Base-by-base conservation (phyloP, 2,113 vertebrate species). In the Psettodes erumei region DNA sequence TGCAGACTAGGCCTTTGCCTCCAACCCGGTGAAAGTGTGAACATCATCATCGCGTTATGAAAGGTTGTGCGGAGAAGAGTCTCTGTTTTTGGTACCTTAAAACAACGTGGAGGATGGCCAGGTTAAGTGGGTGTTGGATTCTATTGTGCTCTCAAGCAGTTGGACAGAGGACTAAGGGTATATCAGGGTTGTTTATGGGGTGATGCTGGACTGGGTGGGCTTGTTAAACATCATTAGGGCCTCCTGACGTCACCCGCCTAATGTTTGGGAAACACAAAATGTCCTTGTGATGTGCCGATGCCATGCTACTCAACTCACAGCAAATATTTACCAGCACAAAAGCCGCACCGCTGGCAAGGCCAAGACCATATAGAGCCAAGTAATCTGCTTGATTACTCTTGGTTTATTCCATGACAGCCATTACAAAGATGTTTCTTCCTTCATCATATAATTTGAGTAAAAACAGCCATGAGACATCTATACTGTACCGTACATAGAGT, bases 221-320 rank as follows among this genome's bases (percentile, higher is more conserved):
- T 90, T 89, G 84, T 91, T 92, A 89, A 88, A 89, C 82, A 89
- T 90, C 88, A 90, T 89, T 90, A 89, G 68, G 74, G 81, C 66
- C 81, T 75, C 84, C 84, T 91, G 91, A 93, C 89, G 85, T 93
- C 88, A 92, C 79, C 1, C 11, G 75, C 65, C 85, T 80, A 68
- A 87, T 93, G 91, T 94, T 94, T 93, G 91, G 91, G 92, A 93
- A 93, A 91, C 90, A 86, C 91, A 89, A 77, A 88, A 87, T 89
- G 86, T 91, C 82, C 79, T 82, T 83, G 83, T 90, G 88, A 91
- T 89, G 89, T 87, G 89, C 86, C 63, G 87, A 86, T 90, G 89
- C 87, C 90, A 88, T 86, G 84, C 86, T 86, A 90, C 90, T 92
- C 90, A 93, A 89, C 91, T 90, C 86, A 84, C 86, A 93, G 91